phyloP scores from a whole-genome alignment of 2,888 invertebrate genomes.

The Caenorhabditis becei region DNA sequence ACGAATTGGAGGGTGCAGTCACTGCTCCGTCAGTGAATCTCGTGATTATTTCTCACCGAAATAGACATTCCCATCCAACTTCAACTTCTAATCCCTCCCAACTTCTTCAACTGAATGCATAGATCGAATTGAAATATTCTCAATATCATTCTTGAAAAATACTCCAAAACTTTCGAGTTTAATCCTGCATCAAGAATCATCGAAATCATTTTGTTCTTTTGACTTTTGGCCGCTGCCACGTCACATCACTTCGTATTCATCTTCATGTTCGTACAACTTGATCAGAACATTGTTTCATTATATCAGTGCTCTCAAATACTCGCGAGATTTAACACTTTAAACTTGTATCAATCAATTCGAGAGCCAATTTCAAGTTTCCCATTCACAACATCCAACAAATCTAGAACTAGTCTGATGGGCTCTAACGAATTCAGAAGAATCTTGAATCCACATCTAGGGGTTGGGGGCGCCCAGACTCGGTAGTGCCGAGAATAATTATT shows the following conservation, averaged over 20 bases:
- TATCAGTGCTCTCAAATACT: neutral
- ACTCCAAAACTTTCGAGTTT: no score
- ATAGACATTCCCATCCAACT: no score
- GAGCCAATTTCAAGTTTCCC: neutral
- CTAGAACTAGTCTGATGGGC: neutral
- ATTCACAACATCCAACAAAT: neutral
- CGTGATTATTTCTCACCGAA: neutral
- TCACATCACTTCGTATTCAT: neutral
- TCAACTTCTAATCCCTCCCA: no score
- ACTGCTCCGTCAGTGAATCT: neutral
- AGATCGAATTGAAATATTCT: no score
- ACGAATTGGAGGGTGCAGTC: slow-evolving; percentile 5
- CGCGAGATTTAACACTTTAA: neutral
- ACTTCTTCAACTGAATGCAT: no score
- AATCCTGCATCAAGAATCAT: neutral
- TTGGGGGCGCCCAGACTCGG: neutral
- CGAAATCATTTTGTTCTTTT: neutral
- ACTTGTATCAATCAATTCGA: neutral
- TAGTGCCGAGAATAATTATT: neutral
- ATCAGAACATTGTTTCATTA: no score
- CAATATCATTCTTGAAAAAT: no score
- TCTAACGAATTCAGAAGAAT: no score
- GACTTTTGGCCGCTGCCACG: slow-evolving; percentile 14
- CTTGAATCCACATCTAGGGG: no score
- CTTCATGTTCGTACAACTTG: no score